A percentile compares a stretch with the other conserved stretches of the same genome.
Evolutionary conservation across 2,113 vertebrate genomes (phyloP).

Genomic region (Jacana jacana): DNA sequence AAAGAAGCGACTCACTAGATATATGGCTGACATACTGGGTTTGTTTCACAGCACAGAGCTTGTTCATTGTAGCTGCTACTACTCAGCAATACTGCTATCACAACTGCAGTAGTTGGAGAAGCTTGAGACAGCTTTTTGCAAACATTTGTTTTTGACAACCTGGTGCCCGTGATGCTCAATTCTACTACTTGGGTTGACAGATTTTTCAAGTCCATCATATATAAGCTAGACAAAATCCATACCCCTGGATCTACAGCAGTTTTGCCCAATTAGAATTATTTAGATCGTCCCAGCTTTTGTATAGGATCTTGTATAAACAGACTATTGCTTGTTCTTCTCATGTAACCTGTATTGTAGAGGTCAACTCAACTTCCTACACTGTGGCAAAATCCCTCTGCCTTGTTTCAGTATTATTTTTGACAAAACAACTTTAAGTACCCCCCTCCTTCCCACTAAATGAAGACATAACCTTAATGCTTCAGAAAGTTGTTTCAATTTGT

Average conservation of each 20-base stretch:
- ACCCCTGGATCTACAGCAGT: background rate
- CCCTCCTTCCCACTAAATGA: rapidly evolving
- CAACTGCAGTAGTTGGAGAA: background rate
- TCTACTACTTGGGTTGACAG: background rate
- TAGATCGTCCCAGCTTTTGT: background rate
- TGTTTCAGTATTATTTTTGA: background rate
- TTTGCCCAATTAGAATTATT: background rate
- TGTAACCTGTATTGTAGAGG: background rate
- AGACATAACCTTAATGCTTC: background rate
- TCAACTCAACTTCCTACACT: background rate
- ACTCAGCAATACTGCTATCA: background rate
- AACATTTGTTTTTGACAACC: background rate
- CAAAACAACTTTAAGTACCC: background rate
- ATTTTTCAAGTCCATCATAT: background rate
- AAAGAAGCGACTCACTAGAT: background rate
- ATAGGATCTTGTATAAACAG: background rate
- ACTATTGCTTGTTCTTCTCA: background rate
- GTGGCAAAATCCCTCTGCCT: background rate
- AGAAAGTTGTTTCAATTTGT: background rate
- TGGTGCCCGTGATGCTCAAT: background rate
- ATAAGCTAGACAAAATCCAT: background rate
- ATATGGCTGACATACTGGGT: background rate
- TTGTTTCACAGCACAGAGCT: background rate
- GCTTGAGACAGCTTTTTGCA: background rate
- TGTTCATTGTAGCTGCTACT: background rate